Percentiles rank a stretch among this genome's conserved stretches.
phyloP scores from a whole-genome alignment of 2,113 vertebrate genomes.

The Muntiacus muntjak region DNA sequence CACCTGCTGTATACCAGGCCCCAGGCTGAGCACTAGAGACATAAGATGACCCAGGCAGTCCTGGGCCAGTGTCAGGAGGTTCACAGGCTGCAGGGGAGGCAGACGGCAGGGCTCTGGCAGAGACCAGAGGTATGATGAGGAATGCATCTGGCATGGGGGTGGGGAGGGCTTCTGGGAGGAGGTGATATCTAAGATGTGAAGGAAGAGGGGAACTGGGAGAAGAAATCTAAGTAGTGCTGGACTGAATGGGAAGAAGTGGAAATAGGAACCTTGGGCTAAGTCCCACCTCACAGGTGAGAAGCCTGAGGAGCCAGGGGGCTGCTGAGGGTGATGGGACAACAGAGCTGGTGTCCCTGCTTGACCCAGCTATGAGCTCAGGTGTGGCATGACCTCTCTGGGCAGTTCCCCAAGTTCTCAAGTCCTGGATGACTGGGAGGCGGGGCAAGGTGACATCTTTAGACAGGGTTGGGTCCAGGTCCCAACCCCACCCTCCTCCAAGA shows the following conservation, averaged over 20 bases:
- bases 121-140: neutral
- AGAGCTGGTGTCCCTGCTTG: neutral
- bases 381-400: neutral
- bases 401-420: neutral
- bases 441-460: neutral
- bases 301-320: neutral
- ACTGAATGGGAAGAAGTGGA: neutral
- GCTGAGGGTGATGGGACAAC: fast-evolving
- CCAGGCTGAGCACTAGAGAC: neutral
- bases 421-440: neutral
- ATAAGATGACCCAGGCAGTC: neutral
- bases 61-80: neutral
- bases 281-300: neutral
- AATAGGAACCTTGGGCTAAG: neutral
- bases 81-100: neutral
- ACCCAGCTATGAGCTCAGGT: neutral
- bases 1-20: neutral
- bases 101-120: neutral
- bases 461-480: neutral
- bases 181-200: neutral
- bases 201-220: neutral
- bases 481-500: neutral
- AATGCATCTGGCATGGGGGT: neutral
- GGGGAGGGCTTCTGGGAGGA: neutral
- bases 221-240: neutral